Conservation (phyloP, 1,140 invertebrate genomes). For the Palaemon carinicauda region DNA sequence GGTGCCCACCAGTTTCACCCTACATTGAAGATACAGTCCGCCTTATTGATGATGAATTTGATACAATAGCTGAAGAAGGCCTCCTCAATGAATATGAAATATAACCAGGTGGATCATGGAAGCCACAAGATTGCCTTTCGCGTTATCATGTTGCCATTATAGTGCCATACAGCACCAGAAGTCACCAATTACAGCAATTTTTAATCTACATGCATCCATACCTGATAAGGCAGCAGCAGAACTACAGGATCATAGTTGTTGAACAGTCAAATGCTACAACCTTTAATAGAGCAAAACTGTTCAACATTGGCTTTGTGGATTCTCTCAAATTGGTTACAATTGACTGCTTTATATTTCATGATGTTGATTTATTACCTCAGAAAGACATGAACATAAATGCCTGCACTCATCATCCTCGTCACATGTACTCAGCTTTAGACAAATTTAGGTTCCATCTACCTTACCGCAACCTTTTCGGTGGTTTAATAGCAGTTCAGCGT, state of each 20-base stretch:
- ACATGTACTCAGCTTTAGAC: constrained; percentile 96
- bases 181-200: constrained; percentile 80
- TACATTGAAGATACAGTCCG: neutral
- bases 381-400: constrained; percentile 88
- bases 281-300: constrained; percentile 92
- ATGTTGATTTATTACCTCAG: constrained; percentile 92
- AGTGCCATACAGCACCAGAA: constrained; percentile 86
- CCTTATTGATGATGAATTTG: neutral
- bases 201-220: constrained; percentile 90
- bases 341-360: constrained; percentile 91
- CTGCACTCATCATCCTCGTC: constrained; percentile 80
- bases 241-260: constrained; percentile 83
- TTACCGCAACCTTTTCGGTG: constrained; percentile 71
- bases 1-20: constrained; percentile 40
- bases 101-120: constrained; percentile 74
- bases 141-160: constrained; percentile 84
- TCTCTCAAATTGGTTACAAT: constrained; percentile 71
- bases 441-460: constrained; percentile 80
- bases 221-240: constrained; percentile 83
- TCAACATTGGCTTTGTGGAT: constrained; percentile 89
- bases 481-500: constrained; percentile 70
- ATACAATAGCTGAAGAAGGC: constrained; percentile 22
- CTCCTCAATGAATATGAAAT: constrained; percentile 44
- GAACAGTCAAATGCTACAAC: constrained; percentile 82
- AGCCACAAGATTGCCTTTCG: constrained; percentile 77